phyloP scores from a whole-genome alignment of 2,113 vertebrate genomes.

The Copsychus sechellarum region DNA sequence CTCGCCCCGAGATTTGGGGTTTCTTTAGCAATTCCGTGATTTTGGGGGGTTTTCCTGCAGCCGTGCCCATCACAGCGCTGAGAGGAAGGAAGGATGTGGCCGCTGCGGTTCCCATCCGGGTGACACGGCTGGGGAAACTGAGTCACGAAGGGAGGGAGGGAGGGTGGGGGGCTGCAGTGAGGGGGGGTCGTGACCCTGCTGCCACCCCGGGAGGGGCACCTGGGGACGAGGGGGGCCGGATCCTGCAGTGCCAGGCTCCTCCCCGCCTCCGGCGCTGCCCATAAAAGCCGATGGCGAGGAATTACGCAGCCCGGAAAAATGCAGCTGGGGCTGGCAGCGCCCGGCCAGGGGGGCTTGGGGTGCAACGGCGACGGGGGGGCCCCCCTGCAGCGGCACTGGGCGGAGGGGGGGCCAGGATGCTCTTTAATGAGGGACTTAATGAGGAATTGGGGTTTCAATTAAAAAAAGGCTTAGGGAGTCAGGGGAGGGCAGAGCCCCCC shows the following conservation, averaged over 20 bases:
- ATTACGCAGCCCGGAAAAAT: constrained; percentile 56
- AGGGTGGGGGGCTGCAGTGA: no score
- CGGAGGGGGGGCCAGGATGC: background rate
- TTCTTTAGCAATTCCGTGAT: no score
- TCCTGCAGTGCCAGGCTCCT: background rate
- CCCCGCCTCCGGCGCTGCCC: constrained; percentile 6
- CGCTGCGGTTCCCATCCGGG: background rate
- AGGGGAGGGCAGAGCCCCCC: background rate
- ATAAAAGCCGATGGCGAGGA: constrained; percentile 43
- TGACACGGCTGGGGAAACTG: background rate
- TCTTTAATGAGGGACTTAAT: background rate
- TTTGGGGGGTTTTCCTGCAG: background rate
- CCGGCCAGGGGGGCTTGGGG: background rate
- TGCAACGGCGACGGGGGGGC: accelerated
- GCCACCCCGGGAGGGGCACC: background rate
- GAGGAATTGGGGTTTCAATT: background rate
- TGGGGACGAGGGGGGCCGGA: background rate
- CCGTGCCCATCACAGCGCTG: background rate
- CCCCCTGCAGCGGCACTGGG: background rate
- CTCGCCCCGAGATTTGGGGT: accelerated
- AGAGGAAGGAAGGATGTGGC: background rate
- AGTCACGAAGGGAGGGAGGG: background rate
- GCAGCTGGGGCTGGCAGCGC: background rate
- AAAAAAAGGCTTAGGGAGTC: constrained; percentile 11
- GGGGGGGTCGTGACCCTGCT: background rate